phyloP scores from a whole-genome alignment of 2,113 vertebrate genomes.

The Dicerorhinus sumatrensis region DNA sequence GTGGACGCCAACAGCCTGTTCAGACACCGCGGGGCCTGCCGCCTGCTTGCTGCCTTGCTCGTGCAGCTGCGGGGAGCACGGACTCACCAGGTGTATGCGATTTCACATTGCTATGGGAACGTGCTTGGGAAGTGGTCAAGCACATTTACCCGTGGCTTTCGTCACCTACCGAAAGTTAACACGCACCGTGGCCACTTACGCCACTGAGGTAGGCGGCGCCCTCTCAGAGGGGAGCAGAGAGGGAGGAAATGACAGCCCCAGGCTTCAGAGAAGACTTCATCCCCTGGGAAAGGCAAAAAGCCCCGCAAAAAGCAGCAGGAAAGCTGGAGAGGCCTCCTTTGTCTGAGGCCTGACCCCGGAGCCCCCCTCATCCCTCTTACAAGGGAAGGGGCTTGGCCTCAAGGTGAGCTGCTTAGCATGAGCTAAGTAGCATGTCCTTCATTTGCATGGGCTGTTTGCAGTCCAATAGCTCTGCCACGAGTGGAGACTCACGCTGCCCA shows the following conservation, averaged over 20 bases:
- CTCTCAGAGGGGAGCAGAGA: background rate
- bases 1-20: accelerated
- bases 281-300: background rate
- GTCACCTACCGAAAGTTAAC: background rate
- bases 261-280: background rate
- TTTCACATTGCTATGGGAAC: accelerated
- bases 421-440: accelerated
- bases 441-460: background rate
- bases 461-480: accelerated
- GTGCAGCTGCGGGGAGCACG: accelerated
- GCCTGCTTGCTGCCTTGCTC: background rate
- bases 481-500: no score
- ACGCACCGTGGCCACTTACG: background rate
- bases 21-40: background rate
- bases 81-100: accelerated
- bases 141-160: background rate
- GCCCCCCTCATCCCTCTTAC: background rate
- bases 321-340: no score
- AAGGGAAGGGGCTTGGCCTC: background rate
- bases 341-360: background rate
- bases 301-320: background rate
- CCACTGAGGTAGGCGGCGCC: background rate
- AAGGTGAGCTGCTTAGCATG: accelerated
- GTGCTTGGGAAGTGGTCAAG: accelerated
- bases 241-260: background rate